Base-by-base conservation (phyloP, 2,113 vertebrate species). In the Leuciscus idus region DNA sequence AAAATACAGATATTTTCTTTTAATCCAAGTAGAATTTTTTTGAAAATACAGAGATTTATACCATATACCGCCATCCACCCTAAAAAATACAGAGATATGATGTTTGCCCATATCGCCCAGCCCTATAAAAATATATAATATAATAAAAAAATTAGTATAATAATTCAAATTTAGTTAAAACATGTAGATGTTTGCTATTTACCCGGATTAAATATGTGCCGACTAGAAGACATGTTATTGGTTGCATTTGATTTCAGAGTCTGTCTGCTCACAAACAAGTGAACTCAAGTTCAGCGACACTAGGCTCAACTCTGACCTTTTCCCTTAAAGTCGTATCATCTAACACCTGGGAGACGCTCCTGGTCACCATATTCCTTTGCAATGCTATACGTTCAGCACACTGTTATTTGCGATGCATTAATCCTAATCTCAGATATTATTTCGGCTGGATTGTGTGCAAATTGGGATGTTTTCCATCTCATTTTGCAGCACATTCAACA, bases 291-390 rank as follows among this genome's bases (percentile, higher is more conserved):
- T 43, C 39, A 48, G 12, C 2, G 23, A 85, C 59, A 55, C 75
- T 15, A 26, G 19, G 5, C 39, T 48, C 52, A 55, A 57, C 66
- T 73, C 17, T 80, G n/a, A 85, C 64, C 79, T 82, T 76, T 76
- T 28, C 39, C 70, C 72, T 50, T 30, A 19, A 30, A 19, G 6
- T 59, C 64, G 6, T 13, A 48, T 61, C 17, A 17, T 36, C 43
- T 75, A 23, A 17, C n/a, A 48, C 12, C 19, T 23, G 68, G 70
- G 19, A 43, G 10, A n/a, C 10, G 2, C 36, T 43, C 68, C 19
- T 43, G 36, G 4, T n/a, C 33, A 43, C 23, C n/a, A 50, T 64
- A 64, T 28, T 28, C n/a, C 23, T 64, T 28, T 64, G 26, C 61
- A 26, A 64, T 50, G 46, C 73, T 26, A 26, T 26, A 48, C 43